phyloP scores from a whole-genome alignment of 2,113 vertebrate genomes.

The Daubentonia madagascariensis region DNA sequence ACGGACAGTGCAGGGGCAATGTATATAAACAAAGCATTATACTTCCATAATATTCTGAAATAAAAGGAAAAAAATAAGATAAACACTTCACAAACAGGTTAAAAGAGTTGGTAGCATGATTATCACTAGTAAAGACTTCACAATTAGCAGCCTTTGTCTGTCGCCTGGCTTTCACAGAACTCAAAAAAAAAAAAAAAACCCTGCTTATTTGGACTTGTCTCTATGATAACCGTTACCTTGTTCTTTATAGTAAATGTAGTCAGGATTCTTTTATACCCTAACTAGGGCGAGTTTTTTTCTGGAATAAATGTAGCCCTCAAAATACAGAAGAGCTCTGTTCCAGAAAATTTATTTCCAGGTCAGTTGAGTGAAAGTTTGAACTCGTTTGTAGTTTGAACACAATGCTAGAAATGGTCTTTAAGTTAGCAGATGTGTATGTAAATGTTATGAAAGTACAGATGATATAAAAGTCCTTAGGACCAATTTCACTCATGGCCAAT shows the following conservation, averaged over 20 bases:
- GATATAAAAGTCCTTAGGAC: neutral
- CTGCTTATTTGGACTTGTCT: neutral
- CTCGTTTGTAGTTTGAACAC: neutral
- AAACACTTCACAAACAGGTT: neutral
- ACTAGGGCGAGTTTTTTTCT: constrained; percentile 9
- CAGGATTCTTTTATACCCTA: neutral
- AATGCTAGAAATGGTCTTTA: neutral
- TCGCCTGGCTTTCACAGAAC: neutral
- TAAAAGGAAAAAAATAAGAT: too few relatives aligned
- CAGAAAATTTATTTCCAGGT: constrained; percentile 4
- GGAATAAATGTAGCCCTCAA: neutral
- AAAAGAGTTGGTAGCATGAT: neutral
- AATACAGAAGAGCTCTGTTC: neutral
- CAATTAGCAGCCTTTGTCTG: neutral
- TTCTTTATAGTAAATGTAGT: neutral
- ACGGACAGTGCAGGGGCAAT: too few relatives aligned
- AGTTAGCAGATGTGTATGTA: too few relatives aligned
- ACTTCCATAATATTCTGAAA: too few relatives aligned
- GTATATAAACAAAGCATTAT: too few relatives aligned
- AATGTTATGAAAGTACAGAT: neutral
- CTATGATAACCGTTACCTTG: neutral
- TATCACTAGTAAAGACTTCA: too few relatives aligned
- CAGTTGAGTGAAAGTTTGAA: neutral
- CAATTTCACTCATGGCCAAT: neutral
- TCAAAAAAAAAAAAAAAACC: neutral